These are phyloP conservation scores for Andrena minutula DNA, from an alignment of 2,888 invertebrate species.

Conservation along the genomic window DNA sequence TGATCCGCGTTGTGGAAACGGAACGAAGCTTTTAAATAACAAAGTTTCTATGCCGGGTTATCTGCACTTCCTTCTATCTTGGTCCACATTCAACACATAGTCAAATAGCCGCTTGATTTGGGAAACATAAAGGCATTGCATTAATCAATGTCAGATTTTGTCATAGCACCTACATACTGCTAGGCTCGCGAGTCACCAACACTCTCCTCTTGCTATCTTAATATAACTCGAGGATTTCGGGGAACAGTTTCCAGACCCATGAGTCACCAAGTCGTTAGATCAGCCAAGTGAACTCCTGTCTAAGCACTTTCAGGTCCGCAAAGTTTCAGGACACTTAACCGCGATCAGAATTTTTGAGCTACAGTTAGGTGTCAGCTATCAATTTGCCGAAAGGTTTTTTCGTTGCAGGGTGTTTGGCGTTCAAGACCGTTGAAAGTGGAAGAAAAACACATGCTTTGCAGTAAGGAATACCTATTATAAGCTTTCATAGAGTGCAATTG, in stretches of 20 bases:
- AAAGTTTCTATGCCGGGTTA: too few relatives aligned
- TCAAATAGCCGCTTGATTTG: too few relatives aligned
- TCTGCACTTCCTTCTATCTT: not conserved
- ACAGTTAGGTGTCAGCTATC: not conserved
- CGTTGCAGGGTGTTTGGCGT: too few relatives aligned
- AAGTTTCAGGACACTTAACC: not conserved
- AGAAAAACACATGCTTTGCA: not conserved
- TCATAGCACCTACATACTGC: not conserved
- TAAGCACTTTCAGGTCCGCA: not conserved
- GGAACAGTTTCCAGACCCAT: slow-evolving; percentile 1
- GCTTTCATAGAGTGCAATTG: not conserved
- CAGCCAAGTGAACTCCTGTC: not conserved
- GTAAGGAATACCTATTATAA: not conserved
- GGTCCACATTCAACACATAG: not conserved
- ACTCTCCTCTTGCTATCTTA: too few relatives aligned
- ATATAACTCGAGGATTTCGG: not conserved
- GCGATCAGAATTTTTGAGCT: not conserved
- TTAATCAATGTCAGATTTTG: not conserved
- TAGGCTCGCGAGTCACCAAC: not conserved
- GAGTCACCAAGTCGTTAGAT: slow-evolving; percentile 12
- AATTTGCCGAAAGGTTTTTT: not conserved
- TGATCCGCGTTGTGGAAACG: not conserved
- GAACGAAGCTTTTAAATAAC: not conserved
- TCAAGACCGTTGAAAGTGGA: too few relatives aligned
- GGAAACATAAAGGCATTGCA: not conserved